Evolutionary conservation across 2,888 invertebrate species (phyloP), one percentile per base, ranked within the genome.

Genomic region (Rotaria socialis): DNA sequence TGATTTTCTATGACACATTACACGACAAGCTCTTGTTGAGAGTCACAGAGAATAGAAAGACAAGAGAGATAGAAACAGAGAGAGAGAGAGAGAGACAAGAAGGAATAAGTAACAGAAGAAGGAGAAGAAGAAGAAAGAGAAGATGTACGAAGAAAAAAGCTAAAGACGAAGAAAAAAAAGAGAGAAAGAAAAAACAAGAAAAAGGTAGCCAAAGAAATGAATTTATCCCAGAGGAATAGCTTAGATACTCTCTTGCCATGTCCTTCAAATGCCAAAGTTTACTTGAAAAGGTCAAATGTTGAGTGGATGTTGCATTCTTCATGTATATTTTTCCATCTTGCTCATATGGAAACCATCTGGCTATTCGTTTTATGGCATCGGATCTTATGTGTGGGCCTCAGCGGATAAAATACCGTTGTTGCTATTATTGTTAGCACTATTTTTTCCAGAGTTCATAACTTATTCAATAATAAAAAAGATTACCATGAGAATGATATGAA

Each of bases 201-300:
- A 1, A 19, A 67, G 35, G 35, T 67, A 67, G 67, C 14, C 67
- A 67, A 27, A 41, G 6, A 67, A 67, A 67, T 6, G 35, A 67
- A 16, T 67, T 67, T 67, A 67, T 67, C 27, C 67, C 35, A 67
- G 35, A 67, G 67, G 35, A 67, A 19, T 67, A 67, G 35, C 27
- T 35, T 67, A 35, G 67, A 41, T 35, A 67, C 19, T 67, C 67
- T 19, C 19, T 35, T 27, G 41, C 35, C 19, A 0, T 35, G 35
- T 67, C 67, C 67, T 67, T 67, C 35, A 7, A 67, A 67, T 67
- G 67, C 16, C 67, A 67, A 67, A 67, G 67, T 67, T 60, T 19
- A 67, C 67, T 67, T 41, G 67, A 67, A 67, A 67, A 67, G 16
- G 35, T 4, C 35, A 67, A 19, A 35, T 35, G 35, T 67, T 35